Evolutionary conservation across 2,888 invertebrate species (phyloP).

Genomic region (Volucella inanis): DNA sequence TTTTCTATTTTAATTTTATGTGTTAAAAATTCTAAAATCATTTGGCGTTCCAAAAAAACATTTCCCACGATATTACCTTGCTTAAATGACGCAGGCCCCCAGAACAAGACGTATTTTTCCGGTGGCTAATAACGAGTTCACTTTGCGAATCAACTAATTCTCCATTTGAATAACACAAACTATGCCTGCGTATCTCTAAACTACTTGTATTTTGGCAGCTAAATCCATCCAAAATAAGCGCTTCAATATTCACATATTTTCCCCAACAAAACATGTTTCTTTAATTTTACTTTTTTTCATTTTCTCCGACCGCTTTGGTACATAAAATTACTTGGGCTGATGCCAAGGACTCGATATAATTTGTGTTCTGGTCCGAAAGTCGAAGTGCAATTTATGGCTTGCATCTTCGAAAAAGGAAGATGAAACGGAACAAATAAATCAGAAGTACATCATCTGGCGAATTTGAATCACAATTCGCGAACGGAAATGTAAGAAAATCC

Average conservation of each 20-base stretch:
- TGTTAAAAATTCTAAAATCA: no score
- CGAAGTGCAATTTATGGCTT: neutral
- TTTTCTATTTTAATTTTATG: no score
- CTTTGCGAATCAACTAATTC: neutral
- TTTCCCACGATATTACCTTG: no score
- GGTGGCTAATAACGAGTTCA: constrained; percentile 17
- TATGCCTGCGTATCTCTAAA: neutral
- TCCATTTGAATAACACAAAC: neutral
- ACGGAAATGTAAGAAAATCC: neutral
- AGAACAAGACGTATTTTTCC: neutral
- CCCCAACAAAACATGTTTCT: neutral
- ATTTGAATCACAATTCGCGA: neutral
- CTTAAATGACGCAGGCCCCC: no score
- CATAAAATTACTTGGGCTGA: neutral
- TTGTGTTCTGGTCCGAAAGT: neutral
- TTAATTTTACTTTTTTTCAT: neutral
- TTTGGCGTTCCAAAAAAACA: no score
- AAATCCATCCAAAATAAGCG: neutral
- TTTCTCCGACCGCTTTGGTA: neutral
- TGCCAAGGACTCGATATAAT: constrained; percentile 8
- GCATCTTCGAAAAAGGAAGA: neutral
- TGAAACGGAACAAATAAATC: neutral
- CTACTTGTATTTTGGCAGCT: neutral
- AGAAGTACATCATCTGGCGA: neutral
- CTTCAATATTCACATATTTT: constrained; percentile 5